Evolutionary conservation across 2,797 vertebrate genomes (phyloP).

Genomic region (Acrossocheilus fasciatus): DNA sequence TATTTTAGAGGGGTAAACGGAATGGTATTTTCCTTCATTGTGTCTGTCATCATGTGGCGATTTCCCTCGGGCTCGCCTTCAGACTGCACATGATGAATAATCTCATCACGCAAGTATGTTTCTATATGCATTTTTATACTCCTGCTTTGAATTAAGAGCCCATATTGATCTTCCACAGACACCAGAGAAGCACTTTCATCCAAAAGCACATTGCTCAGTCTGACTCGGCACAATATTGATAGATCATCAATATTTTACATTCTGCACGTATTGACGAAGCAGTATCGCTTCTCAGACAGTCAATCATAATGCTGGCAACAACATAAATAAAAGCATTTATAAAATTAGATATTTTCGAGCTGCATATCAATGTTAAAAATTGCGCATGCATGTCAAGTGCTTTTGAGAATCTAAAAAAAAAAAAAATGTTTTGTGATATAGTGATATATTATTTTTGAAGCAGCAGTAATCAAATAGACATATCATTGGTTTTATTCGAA

Average conservation of each 20-base stretch:
- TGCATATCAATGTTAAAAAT: neutral
- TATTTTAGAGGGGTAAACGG: slow-evolving; percentile 60
- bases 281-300: slow-evolving; percentile 60
- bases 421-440: neutral
- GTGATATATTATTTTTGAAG: neutral
- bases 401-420: neutral
- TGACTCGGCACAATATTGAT: slow-evolving; percentile 44
- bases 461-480: neutral
- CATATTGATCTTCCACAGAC: slow-evolving; percentile 66
- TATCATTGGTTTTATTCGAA: neutral
- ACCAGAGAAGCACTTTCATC: slow-evolving; percentile 52
- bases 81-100: slow-evolving; percentile 68
- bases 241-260: slow-evolving; percentile 37
- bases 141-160: slow-evolving; percentile 74
- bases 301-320: slow-evolving; percentile 56
- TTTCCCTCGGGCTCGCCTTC: slow-evolving; percentile 68
- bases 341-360: slow-evolving; percentile 50
- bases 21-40: slow-evolving; percentile 66
- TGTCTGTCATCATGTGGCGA: slow-evolving; percentile 72
- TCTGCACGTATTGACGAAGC: slow-evolving; percentile 60
- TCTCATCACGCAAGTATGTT: slow-evolving; percentile 66
- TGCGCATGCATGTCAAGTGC: slow-evolving; percentile 12
- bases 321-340: slow-evolving; percentile 60
- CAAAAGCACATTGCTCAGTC: slow-evolving; percentile 17
- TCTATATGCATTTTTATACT: slow-evolving; percentile 66